phyloP scores from a whole-genome alignment of 2,888 invertebrate species.

The Euplagia quadripunctaria region DNA sequence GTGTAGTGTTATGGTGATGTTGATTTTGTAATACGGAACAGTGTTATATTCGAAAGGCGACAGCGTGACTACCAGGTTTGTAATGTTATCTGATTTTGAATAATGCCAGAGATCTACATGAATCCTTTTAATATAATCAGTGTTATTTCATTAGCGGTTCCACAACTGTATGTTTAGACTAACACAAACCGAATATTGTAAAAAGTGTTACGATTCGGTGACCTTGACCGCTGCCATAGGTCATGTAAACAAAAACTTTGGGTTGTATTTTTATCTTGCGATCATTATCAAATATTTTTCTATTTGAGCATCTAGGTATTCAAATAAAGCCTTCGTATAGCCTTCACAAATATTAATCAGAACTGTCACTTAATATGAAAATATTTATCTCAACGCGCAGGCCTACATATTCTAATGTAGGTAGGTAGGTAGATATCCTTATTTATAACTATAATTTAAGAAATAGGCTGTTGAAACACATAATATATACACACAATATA shows the following conservation, averaged over 20 bases:
- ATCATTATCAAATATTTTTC: neutral
- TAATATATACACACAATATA: neutral
- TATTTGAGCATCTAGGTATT: neutral
- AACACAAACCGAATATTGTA: neutral
- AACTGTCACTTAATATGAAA: neutral
- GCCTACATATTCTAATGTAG: neutral
- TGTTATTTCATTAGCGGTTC: slow-evolving; percentile 9
- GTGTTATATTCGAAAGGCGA: slow-evolving; percentile 48
- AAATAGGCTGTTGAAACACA: neutral
- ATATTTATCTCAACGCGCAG: no score
- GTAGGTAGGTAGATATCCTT: no score
- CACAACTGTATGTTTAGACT: neutral
- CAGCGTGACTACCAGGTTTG: slow-evolving; percentile 61
- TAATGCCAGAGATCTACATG: slow-evolving; percentile 5
- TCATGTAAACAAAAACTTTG: slow-evolving; percentile 46
- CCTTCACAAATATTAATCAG: neutral
- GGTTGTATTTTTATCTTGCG: neutral
- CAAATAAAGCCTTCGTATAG: neutral
- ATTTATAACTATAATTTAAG: no score
- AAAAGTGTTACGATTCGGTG: slow-evolving; percentile 23
- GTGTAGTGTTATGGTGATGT: slow-evolving; percentile 69
- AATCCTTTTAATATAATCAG: slow-evolving; percentile 19
- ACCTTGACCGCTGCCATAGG: slow-evolving; percentile 57
- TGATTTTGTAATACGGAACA: slow-evolving; percentile 44
- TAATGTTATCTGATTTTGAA: slow-evolving; percentile 29